Base-by-base conservation (phyloP, 2,113 vertebrate genomes). In the Gasterosteus nipponicus region DNA sequence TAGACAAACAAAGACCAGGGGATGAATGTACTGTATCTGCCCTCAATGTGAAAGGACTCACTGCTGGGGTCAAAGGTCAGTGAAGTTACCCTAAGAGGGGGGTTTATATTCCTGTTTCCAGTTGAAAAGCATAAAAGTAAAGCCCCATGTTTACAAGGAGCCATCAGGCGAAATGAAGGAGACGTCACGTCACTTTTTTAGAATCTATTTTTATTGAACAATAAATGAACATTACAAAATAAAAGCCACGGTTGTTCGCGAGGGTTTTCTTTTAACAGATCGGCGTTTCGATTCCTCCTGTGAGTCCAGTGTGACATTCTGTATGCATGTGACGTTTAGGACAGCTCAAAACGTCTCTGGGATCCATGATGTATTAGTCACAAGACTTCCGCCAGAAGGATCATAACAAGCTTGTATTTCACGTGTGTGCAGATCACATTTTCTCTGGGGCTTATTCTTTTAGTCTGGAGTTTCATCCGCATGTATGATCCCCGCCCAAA, bases 191-290 rank as follows among this genome's bases (percentile, higher is more conserved):
- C 93, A 94, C 90, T 94, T 93, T 93, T 93, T 93, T 82, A 65
- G 89, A 92, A 89, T 93, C 93, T 93, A 94, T 93, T 94, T 94
- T 94, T 93, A 94, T 92, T 86, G 90, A 92, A 93, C 91, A 94
- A 93, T 93, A 94, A 93, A 94, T 91, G 90, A 92, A 92, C 90
- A 93, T 91, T 87, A 92, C 84, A 90, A 91, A 93, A 90, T 85
- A 77, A 90, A 89, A 88, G 68, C 73, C 78, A 63, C 0, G n/a
- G 47, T 73, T 88, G 82, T 85, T 88, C 85, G 74, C 84, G 80
- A 89, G 88, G 77, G 74, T 91, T 89, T 54, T 84, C 53, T 77
- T 82, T 65, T 85, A 44, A 59, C 29, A 16, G 46, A 61, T 75
- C 49, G 49, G 33, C 70, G 82, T 75, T 75, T 75, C 71, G 65